Evolutionary conservation across 1,140 invertebrate genomes (phyloP).

Genomic region (Anastrepha obliqua): DNA sequence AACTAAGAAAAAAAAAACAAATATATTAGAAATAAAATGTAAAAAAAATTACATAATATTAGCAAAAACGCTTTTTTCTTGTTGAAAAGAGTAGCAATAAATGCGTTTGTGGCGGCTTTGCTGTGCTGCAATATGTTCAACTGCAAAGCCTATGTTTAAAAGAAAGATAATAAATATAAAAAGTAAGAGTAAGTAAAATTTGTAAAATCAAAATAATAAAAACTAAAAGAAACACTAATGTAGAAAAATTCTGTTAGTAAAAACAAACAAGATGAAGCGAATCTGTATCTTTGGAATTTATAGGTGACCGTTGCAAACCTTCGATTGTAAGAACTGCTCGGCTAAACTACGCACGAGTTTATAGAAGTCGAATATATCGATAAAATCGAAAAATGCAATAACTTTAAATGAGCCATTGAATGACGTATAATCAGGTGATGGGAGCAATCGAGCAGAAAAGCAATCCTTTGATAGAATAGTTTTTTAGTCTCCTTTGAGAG

Average conservation of each 20-base stretch:
- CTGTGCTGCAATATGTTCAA: neutral
- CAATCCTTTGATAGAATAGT: too few relatives aligned
- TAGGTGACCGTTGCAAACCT: too few relatives aligned
- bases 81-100: neutral
- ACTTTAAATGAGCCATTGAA: too few relatives aligned
- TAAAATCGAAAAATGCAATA: too few relatives aligned
- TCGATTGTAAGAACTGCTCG: too few relatives aligned
- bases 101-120: neutral
- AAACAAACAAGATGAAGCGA: neutral
- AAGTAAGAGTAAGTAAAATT: neutral
- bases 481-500: too few relatives aligned
- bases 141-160: neutral
- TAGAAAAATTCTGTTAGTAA: neutral
- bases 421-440: too few relatives aligned
- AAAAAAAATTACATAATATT: too few relatives aligned
- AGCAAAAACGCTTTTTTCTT: neutral
- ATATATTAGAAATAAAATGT: too few relatives aligned
- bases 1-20: too few relatives aligned
- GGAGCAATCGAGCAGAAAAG: too few relatives aligned
- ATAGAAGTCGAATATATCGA: neutral
- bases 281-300: too few relatives aligned
- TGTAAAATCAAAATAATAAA: constrained; percentile 16
- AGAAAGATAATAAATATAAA: neutral
- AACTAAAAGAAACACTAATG: neutral
- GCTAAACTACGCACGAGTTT: neutral